Conservation (phyloP, 2,888 invertebrate genomes). For the Eupithecia tripunctaria region DNA sequence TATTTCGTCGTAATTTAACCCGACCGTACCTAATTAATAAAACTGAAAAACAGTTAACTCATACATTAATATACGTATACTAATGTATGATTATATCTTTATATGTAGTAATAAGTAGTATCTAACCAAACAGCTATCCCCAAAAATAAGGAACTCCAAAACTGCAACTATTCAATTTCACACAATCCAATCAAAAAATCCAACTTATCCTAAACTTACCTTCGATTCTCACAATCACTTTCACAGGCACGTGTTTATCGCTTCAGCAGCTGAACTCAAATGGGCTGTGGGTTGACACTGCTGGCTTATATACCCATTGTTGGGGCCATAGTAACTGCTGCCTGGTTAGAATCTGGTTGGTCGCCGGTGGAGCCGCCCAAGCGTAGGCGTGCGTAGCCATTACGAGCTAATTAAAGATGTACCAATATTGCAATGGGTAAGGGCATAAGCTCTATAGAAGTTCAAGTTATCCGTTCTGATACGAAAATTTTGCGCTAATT, state of each 20-base stretch:
- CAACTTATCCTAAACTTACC: slow-evolving; percentile 62
- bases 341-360: slow-evolving; percentile 45
- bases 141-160: not conserved
- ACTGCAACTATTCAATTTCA: not conserved
- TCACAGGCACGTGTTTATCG: slow-evolving; percentile 63
- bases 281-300: slow-evolving; percentile 57
- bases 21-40: not conserved
- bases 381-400: slow-evolving; percentile 70
- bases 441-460: not conserved
- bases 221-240: slow-evolving; percentile 58
- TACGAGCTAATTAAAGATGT: slow-evolving; percentile 12
- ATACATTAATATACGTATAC: too few species aligned
- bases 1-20: not conserved
- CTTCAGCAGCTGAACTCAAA: slow-evolving; percentile 65
- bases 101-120: too few species aligned
- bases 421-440: slow-evolving; percentile 25
- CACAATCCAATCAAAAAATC: not conserved
- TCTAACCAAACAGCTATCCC: not conserved
- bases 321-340: slow-evolving; percentile 43
- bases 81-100: too few species aligned
- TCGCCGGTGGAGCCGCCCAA: slow-evolving; percentile 72
- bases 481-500: not conserved
- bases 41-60: not conserved
- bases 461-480: not conserved
- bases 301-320: slow-evolving; percentile 65